These are phyloP conservation scores for Xiphophorus birchmanni DNA, from an alignment of 2,797 vertebrate species.

Conservation along the genomic window DNA sequence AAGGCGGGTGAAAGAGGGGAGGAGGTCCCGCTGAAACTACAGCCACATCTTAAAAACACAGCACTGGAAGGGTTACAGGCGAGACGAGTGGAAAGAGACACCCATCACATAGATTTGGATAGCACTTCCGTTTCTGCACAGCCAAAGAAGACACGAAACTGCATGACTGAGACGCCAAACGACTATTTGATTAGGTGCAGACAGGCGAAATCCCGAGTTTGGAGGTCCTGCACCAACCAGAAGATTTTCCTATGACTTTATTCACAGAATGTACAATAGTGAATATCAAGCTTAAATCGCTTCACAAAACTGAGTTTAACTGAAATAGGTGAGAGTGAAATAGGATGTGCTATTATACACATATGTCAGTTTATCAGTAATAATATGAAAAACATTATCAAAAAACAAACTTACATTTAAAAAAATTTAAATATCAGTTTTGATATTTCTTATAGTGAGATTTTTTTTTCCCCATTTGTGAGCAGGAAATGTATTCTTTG, in stretches of 20 bases:
- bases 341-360: not conserved
- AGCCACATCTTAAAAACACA: constrained; percentile 28
- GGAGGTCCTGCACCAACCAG: too few species aligned
- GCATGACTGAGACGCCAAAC: not conserved
- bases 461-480: not conserved
- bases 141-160: not conserved
- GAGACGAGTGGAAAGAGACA: not conserved
- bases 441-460: not conserved
- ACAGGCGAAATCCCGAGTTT: not conserved
- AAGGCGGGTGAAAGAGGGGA: constrained; percentile 41
- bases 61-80: not conserved
- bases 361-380: not conserved
- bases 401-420: not conserved
- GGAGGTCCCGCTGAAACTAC: constrained; percentile 44
- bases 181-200: not conserved
- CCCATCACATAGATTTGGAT: not conserved
- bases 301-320: not conserved
- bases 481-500: not conserved
- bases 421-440: not conserved
- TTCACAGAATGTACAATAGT: too few species aligned
- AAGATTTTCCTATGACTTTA: too few species aligned
- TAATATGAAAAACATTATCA: not conserved
- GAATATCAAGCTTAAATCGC: too few species aligned
- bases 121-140: not conserved
- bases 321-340: not conserved